Base-by-base conservation (phyloP, 2,797 vertebrate species). In the Pteropus rufus region DNA sequence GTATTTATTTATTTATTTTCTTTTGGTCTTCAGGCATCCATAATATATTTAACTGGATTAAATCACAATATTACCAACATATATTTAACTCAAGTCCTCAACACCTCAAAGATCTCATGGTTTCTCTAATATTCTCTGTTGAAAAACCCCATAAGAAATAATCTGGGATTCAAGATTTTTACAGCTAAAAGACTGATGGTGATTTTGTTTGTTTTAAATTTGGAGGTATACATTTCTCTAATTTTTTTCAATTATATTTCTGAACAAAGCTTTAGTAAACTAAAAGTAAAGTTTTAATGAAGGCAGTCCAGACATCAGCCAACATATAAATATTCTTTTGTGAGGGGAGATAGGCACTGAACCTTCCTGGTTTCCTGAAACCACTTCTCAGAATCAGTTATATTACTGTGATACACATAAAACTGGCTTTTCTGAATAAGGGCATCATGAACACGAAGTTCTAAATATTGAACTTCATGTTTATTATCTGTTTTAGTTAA, bases 401-500 rank as follows among this genome's bases (percentile, higher is more conserved):
- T 54, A 29, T 65, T 46, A 85, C 58, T 92, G 19, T 16, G 86
- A 46, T 24, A 69, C 21, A n/a, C 12, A 56, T 36, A 70, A 96
- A 88, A 85, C 44, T 49, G 2, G 23, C 2, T 54, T 83, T 93
- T 89, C 29, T 91, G 10, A 85, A 89, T 65, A 60, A 60, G 2
- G 89, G 1, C 54, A 60, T 9, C 10, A 26, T 6, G 21, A 84
- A 60, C 10, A n/a, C 12, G 79, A 62, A 79, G 67, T 94, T 94
- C 52, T 90, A 73, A 96, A 95, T 69, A 79, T 7, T 89, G 58
- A 89, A 81, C 75, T 81, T 83, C 44, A 54, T 60, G 19, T 58
- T 54, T 92, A 73, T 95, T 96, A 81, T 89, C 49, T 62, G 60
- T 58, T 93, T 92, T 79, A 70, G 39, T 69, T 62, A 95, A 89